Evolutionary conservation across 2,797 vertebrate species (phyloP).

Genomic region (Sandelia bainsii): DNA sequence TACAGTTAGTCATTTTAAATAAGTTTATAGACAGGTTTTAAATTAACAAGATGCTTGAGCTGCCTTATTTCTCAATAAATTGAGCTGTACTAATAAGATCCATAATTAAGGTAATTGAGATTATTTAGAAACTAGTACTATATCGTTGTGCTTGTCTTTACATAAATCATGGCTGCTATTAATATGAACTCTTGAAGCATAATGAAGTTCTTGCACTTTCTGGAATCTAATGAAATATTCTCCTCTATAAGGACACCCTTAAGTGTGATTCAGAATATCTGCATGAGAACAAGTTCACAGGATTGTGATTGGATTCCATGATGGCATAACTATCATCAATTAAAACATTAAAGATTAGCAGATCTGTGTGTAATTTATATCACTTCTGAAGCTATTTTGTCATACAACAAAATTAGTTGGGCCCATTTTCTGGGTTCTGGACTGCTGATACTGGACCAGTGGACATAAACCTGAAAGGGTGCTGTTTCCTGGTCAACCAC

Average conservation of each 20-base stretch:
- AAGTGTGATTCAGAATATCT: slow-evolving; percentile 24
- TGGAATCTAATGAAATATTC: slow-evolving; percentile 32
- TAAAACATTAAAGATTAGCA: neutral
- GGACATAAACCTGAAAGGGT: no score
- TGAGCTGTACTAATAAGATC: slow-evolving; percentile 29
- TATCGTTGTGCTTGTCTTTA: slow-evolving; percentile 36
- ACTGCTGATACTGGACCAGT: no score
- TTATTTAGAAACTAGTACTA: slow-evolving; percentile 45
- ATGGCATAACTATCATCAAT: neutral
- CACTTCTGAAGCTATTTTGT: no score
- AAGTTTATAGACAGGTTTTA: slow-evolving; percentile 7
- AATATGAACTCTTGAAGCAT: slow-evolving; percentile 37
- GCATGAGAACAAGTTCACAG: neutral
- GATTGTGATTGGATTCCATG: neutral
- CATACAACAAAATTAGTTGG: no score
- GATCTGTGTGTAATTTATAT: no score
- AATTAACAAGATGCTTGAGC: slow-evolving; percentile 35
- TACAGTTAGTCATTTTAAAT: slow-evolving; percentile 3
- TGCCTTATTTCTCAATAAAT: slow-evolving; percentile 31
- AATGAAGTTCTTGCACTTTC: slow-evolving; percentile 33
- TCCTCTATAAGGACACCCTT: slow-evolving; percentile 17
- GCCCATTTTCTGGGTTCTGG: no score
- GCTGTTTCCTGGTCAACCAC: no score
- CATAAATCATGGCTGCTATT: slow-evolving; percentile 50
- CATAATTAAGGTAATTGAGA: slow-evolving; percentile 45